Base-by-base conservation (phyloP, 2,113 vertebrate species). In the Falcunculus frontatus region DNA sequence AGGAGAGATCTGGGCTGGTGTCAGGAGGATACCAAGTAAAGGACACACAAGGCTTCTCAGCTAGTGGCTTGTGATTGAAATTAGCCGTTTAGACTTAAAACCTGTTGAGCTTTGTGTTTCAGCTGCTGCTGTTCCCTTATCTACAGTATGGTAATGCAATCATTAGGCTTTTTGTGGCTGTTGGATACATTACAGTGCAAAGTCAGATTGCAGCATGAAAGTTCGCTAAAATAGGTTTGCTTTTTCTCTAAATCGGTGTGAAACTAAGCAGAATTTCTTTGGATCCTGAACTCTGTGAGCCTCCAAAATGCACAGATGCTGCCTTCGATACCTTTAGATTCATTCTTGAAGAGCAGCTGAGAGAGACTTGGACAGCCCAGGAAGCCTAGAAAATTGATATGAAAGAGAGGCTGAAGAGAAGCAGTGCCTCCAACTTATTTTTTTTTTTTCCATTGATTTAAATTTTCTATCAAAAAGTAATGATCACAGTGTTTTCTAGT, bases 361-460 rank as follows among this genome's bases (percentile, higher is more conserved):
- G 65, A 78, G 41, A 59, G 13, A 9, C 56, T 88, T 74, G 42
- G 55, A 33, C 60, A 73, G 37, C 41, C 73, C 35, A 59, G 49
- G 29, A 80, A 92, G 32, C 50, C 33, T 29, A 33, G 67, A 59
- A 91, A 84, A 89, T 49, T 47, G 26, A 83, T 67, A 56, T 59
- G 46, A 92, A 96, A 60, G 35, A 80, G 41, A 74, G 88, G 29
- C 29, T 84, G 79, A 69, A 86, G 35, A 78, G 50, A 47, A 87
- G 53, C 60, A 91, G 56, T 35, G 53, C 35, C 64, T 94, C 67
- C 23, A 73, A 81, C 33, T 69, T 84, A 57, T 27, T 93, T 92
- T 93, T 91, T 92, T 93, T 91, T 95, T 95, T 94, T 85, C 37
- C 39, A 80, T 26, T 80, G 53, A 85, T 89, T 88, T 94, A 87